Evolutionary conservation across 2,888 invertebrate genomes (phyloP).

Genomic region (Caenorhabditis plicata): DNA sequence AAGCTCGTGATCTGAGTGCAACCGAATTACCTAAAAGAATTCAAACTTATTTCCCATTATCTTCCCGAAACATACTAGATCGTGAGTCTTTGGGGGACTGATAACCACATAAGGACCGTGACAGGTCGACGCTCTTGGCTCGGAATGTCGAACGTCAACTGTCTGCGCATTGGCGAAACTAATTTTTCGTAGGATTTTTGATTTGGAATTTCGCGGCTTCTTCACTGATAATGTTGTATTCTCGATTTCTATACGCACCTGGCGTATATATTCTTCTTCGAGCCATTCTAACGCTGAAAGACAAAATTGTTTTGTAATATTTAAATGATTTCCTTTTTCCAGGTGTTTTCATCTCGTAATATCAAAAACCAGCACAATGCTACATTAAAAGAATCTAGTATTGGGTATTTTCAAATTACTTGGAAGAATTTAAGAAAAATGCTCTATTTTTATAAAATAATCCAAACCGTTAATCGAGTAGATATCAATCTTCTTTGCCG

Average conservation of each 20-base stretch:
- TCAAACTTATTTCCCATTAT: too few relatives aligned
- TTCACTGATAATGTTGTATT: conserved; percentile 31
- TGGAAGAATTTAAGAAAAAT: background rate
- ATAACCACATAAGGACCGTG: conserved; percentile 76
- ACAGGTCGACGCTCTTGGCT: conserved; percentile 70
- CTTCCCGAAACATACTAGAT: too few relatives aligned
- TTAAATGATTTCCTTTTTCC: conserved; percentile 72
- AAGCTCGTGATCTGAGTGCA: conserved; percentile 71
- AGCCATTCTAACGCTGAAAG: conserved; percentile 62
- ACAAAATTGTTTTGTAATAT: too few relatives aligned
- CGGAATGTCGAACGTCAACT: conserved; percentile 67
- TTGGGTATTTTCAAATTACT: too few relatives aligned
- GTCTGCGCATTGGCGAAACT: conserved; percentile 75
- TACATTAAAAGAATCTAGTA: too few relatives aligned
- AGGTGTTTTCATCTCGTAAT: background rate
- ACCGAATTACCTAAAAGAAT: too few relatives aligned
- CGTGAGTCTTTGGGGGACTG: conserved; percentile 84
- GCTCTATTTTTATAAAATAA: background rate
- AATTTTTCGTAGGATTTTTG: conserved; percentile 83
- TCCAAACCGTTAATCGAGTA: too few relatives aligned
- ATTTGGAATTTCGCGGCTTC: conserved; percentile 76
- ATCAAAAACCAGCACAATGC: conserved; percentile 60
- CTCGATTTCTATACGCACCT: conserved; percentile 37
- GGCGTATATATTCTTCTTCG: conserved; percentile 55
- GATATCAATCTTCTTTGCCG: too few relatives aligned